Conservation (phyloP, 2,113 vertebrate genomes). For the Tilapia sparmanii region DNA sequence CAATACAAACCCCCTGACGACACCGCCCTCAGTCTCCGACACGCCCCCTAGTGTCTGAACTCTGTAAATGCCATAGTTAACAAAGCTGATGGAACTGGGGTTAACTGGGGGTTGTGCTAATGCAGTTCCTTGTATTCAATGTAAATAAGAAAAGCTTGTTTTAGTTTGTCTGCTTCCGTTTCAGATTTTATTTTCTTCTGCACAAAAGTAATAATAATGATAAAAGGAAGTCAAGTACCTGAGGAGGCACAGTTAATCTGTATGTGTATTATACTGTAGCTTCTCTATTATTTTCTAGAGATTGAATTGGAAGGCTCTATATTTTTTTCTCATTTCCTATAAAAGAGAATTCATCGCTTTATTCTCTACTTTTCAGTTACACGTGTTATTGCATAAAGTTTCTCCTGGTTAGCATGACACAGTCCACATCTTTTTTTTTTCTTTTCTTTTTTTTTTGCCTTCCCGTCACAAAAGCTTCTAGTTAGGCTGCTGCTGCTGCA, state of each 20-base stretch:
- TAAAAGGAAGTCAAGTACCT: not conserved
- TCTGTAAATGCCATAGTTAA: not conserved
- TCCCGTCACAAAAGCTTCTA: not conserved
- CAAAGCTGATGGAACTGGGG: not conserved
- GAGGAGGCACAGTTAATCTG: slow-evolving; percentile 2
- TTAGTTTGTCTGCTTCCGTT: slow-evolving; percentile 73
- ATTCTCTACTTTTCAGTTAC: not conserved
- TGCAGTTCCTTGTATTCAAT: slow-evolving; percentile 82
- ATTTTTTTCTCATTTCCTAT: not conserved
- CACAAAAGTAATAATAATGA: slow-evolving; percentile 27
- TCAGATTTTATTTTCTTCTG: slow-evolving; percentile 52
- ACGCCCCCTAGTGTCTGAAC: slow-evolving; percentile 25
- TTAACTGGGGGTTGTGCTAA: not conserved
- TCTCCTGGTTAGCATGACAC: slow-evolving; percentile 69
- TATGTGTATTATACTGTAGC: not conserved
- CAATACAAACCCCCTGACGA: slow-evolving; percentile 64
- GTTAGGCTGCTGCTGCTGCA: not conserved
- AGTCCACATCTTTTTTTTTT: not conserved
- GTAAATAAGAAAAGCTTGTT: slow-evolving; percentile 85
- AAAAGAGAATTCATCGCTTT: not conserved
- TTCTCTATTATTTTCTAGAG: slow-evolving; percentile 22
- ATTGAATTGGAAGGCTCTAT: not conserved
- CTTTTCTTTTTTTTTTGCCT: not conserved
- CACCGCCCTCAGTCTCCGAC: slow-evolving; percentile 57
- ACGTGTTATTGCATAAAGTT: not conserved